Conservation (phyloP, 2,113 vertebrate genomes). For the Poicephalus meyeri region DNA sequence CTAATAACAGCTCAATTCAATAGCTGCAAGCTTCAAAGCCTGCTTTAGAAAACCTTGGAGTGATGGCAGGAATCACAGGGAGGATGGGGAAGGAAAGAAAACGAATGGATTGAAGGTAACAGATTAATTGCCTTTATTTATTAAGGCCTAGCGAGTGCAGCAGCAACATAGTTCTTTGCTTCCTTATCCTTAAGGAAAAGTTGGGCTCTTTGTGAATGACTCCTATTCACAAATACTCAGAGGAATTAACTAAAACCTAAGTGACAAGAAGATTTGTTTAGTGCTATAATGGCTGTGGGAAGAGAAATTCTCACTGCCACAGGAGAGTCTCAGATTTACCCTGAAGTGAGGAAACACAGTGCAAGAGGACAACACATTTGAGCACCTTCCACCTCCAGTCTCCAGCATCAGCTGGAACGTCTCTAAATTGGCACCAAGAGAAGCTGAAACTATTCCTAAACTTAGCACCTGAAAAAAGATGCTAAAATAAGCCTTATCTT, state of each 20-base stretch:
- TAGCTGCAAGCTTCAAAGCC: conserved; percentile 44
- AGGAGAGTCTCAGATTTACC: background rate
- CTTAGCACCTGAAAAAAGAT: background rate
- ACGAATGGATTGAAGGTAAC: background rate
- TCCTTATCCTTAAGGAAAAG: background rate
- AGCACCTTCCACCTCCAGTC: background rate
- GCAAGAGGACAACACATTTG: background rate
- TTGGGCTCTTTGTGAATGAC: background rate
- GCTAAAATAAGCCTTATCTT: background rate
- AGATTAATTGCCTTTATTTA: background rate
- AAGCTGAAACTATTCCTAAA: background rate
- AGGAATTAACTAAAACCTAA: background rate
- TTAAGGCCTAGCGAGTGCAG: background rate
- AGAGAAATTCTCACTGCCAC: background rate
- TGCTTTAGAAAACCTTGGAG: background rate
- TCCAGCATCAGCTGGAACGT: background rate
- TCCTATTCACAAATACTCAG: background rate
- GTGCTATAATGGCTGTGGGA: background rate
- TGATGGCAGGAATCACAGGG: conserved; percentile 34
- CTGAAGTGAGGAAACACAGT: background rate
- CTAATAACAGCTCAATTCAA: conserved; percentile 53
- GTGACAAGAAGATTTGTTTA: background rate
- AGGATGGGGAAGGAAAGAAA: background rate
- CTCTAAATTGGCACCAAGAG: background rate
- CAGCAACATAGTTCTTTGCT: background rate